Percentiles rank a stretch among this genome's conserved stretches.
Conservation (phyloP, 1,140 invertebrate genomes). For the Drosophila truncata region DNA sequence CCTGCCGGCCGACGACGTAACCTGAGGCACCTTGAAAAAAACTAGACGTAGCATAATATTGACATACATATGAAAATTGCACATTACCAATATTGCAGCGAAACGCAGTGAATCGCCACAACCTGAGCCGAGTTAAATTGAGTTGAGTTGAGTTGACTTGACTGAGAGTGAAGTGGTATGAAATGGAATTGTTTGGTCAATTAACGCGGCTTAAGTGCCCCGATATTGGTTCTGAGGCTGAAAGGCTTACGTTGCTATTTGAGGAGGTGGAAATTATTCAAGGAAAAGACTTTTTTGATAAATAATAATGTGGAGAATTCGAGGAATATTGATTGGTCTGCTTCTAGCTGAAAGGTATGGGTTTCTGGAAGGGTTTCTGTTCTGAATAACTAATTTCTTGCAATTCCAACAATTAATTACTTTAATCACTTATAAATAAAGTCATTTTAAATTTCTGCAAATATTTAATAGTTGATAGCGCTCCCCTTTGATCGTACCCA, state of each 20-base stretch:
- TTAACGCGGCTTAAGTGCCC: slow-evolving; percentile 44
- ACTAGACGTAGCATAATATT: slow-evolving; percentile 69
- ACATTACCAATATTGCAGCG: slow-evolving; percentile 46
- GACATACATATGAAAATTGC: slow-evolving; percentile 73
- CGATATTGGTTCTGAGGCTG: slow-evolving; percentile 13
- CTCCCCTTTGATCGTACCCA: not conserved
- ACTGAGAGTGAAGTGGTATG: slow-evolving; percentile 7
- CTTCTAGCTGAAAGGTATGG: too few relatives aligned
- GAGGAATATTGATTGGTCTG: not conserved
- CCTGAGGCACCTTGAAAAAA: slow-evolving; percentile 70
- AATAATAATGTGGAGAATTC: not conserved
- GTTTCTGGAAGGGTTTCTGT: too few relatives aligned
- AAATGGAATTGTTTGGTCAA: slow-evolving; percentile 35
- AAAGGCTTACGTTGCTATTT: not conserved
- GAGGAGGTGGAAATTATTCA: slow-evolving; percentile 6
- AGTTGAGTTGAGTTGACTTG: not conserved
- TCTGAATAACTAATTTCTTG: not conserved
- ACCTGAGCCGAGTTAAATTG: slow-evolving; percentile 8
- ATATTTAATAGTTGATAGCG: not conserved
- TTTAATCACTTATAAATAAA: not conserved
- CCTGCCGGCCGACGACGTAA: slow-evolving; percentile 38
- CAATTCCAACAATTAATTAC: not conserved
- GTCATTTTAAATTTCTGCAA: not conserved
- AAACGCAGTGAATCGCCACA: slow-evolving; percentile 37
- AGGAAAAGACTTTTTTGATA: not conserved